A percentile compares a stretch with the other conserved stretches of the same genome.
Evolutionary conservation across 2,113 vertebrate species (phyloP).

Genomic region (Chascanopsetta lugubris): DNA sequence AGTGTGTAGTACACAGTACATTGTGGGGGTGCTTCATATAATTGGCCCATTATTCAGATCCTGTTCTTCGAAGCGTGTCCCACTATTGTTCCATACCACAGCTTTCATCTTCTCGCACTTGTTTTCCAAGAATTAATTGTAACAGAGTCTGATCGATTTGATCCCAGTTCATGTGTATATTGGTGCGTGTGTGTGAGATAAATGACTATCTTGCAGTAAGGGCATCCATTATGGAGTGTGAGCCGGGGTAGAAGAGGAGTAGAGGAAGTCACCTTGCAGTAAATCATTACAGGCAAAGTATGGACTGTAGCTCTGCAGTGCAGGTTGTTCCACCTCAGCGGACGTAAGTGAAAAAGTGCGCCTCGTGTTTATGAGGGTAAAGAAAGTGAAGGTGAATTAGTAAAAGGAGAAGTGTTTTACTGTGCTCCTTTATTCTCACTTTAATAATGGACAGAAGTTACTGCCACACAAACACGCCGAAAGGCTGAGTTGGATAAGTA

Average conservation of each 20-base stretch:
- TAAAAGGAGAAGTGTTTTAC: background rate
- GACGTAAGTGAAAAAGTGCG: conserved; percentile 8
- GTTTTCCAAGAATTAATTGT: conserved; percentile 22
- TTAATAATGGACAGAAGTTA: background rate
- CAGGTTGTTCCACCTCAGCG: conserved; percentile 33
- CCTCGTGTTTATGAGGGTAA: conserved; percentile 15
- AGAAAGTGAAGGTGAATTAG: conserved; percentile 5
- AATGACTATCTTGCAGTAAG: conserved; percentile 9
- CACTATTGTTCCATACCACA: background rate
- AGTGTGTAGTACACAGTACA: background rate
- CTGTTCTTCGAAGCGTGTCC: background rate
- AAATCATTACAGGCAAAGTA: conserved; percentile 25
- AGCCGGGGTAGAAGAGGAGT: background rate
- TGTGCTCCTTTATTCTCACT: background rate
- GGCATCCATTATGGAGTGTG: conserved; percentile 8
- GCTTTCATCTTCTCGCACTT: conserved; percentile 2
- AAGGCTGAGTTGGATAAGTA: background rate
- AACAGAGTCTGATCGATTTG: too few relatives aligned
- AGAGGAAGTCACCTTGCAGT: conserved; percentile 50
- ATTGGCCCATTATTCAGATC: background rate
- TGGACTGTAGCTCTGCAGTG: conserved; percentile 23
- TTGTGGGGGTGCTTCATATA: background rate
- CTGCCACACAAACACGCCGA: background rate
- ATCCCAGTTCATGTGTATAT: conserved; percentile 1
- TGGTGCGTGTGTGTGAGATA: conserved; percentile 27